phyloP scores from a whole-genome alignment of 1,140 invertebrate species.

The Himalopsyche phryganea region DNA sequence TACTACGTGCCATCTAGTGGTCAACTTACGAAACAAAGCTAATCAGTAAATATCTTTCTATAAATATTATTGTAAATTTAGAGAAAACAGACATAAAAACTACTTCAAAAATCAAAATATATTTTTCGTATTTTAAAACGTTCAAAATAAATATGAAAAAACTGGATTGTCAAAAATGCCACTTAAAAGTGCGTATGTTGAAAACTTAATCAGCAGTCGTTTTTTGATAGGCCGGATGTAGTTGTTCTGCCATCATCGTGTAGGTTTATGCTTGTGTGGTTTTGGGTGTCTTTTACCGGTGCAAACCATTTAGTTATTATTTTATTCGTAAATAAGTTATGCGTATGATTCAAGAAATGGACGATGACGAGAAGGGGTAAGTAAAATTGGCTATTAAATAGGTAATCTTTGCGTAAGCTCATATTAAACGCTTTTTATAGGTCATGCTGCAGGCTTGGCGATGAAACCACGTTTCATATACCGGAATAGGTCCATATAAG shows the following conservation, averaged over 20 bases:
- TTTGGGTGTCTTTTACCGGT: constrained; percentile 51
- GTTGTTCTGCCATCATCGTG: constrained; percentile 56
- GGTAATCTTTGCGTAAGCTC: neutral
- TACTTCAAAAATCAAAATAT: no score
- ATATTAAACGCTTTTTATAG: constrained; percentile 40
- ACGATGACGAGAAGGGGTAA: constrained; percentile 57
- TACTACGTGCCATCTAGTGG: no score
- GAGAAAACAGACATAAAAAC: no score
- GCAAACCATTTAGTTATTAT: constrained; percentile 49
- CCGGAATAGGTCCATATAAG: constrained; percentile 12
- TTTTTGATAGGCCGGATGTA: constrained; percentile 42
- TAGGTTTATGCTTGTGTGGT: constrained; percentile 56
- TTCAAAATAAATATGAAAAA: no score
- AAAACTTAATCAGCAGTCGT: constrained; percentile 8
- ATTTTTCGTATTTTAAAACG: no score
- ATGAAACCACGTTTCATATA: constrained; percentile 52
- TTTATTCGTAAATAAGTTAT: constrained; percentile 57
- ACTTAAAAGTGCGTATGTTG: neutral
- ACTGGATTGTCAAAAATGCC: no score
- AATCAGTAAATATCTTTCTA: no score
- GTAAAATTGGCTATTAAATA: constrained; percentile 10
- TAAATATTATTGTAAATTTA: no score
- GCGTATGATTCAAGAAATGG: constrained; percentile 58
- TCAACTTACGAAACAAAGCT: no score
- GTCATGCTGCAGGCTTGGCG: constrained; percentile 54